phyloP scores from a whole-genome alignment of 2,888 invertebrate genomes.

The Lithophane socia region DNA sequence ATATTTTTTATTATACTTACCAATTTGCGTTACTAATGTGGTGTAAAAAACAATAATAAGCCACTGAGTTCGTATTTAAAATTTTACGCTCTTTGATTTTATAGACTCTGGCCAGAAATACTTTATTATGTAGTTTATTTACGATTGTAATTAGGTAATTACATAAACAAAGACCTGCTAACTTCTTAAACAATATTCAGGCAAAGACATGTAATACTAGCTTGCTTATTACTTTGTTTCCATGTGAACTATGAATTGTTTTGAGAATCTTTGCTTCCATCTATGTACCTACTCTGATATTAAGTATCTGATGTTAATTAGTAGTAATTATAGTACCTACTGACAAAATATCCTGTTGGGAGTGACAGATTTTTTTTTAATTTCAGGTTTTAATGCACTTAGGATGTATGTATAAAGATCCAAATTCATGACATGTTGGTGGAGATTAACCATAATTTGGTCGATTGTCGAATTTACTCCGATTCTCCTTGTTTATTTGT shows the following conservation, averaged over 20 bases:
- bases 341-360: constrained; percentile 41
- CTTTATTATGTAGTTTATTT: constrained; percentile 14
- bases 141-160: constrained; percentile 24
- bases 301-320: constrained; percentile 50
- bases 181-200: constrained; percentile 14
- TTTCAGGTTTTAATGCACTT: constrained; percentile 32
- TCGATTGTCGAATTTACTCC: constrained; percentile 1
- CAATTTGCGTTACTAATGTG: constrained; percentile 36
- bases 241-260: constrained; percentile 40
- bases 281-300: constrained; percentile 52
- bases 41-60: constrained; percentile 27
- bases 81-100: constrained; percentile 31
- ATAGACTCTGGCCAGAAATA: constrained; percentile 17
- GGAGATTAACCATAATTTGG: background rate
- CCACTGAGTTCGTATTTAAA: background rate
- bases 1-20: constrained; percentile 46
- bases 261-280: constrained; percentile 49
- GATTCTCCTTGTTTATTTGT: constrained; percentile 6
- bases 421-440: constrained; percentile 25
- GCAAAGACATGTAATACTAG: constrained; percentile 7
- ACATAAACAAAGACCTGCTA: constrained; percentile 10
- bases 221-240: constrained; percentile 21
- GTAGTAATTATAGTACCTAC: constrained; percentile 37
- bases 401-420: background rate
- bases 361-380: constrained; percentile 61